Evolutionary conservation across 2,113 vertebrate genomes (phyloP), one percentile per base, ranked within the genome.

Genomic region (Siniperca knerii): DNA sequence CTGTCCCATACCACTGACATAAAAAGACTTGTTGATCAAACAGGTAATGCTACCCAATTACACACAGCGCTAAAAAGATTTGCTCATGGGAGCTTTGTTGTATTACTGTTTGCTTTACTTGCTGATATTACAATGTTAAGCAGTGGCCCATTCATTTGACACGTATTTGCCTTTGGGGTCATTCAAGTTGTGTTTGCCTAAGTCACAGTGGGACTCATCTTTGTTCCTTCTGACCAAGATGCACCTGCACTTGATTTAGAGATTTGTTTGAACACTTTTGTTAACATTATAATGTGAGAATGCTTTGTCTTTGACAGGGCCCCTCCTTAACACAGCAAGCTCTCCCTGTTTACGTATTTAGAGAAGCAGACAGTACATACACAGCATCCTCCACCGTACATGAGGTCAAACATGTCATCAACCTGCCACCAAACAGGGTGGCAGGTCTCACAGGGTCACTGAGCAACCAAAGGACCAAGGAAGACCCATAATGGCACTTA

Each of bases 181-280:
- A 86, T 91, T 94, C 70, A 93, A 54, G 12, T 29, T 64, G 52
- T 93, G 83, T 93, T 93, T 92, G 82, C 83, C 50, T 71, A 25
- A 75, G 75, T 69, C 55, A 60, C 42, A 65, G 3, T 46, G 2
- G 46, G 57, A 69, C 79, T 86, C 76, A 72, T 84, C 75, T 81
- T 85, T 92, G 68, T 92, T 82, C 65, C 66, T 29, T 79, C 20
- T 57, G 35, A 50, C 57, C 33, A 86, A 77, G 42, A 87, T 85
- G 77, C 88, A 95, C 91, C 90, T 94, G 89, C 87, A 72, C 29
- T 64, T 82, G 61, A 78, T 91, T 75, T 48, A 72, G 21, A 67
- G 46, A 44, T 79, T 87, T 91, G 85, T 92, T 93, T 92, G 77
- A 93, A 87, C 88, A 89, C 67, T 62, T 74, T 84, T 77, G 42